Base-by-base conservation (phyloP, 2,797 vertebrate genomes). In the Neomorphus geoffroyi region DNA sequence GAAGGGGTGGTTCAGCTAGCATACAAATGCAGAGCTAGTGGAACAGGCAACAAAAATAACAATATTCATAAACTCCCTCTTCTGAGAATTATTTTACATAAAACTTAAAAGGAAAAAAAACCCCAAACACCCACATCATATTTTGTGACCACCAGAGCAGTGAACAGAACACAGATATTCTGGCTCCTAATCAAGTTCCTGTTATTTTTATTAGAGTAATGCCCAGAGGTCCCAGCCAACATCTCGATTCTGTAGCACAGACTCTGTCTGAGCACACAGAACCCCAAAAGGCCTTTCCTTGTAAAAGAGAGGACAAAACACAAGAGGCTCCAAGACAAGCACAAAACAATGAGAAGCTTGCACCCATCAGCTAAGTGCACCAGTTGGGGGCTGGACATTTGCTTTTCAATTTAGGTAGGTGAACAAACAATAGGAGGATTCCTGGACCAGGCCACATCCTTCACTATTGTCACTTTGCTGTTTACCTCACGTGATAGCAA, bases 81-180 rank as follows among this genome's bases (percentile, higher is more conserved):
- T 84, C 46, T 77, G 46, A 93, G 43, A 81, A 39, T 39, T 88
- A 37, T 84, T 93, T 72, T 65, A 80, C 33, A 30, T 30, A 69
- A 83, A 93, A 84, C 27, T 67, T 83, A n/a, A 86, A 91, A 46
- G 11, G 5, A 72, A 61, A 57, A 80, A 84, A 56, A 45, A 13
- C 4, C 16, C 28, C 54, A 32, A 71, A 77, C 77, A 85, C 43
- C 66, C 78, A 45, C 56, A 88, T 57, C 43, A 69, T 32, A 27
- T 61, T 83, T 58, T 85, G 70, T 80, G 93, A 84, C 92, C 92
- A 89, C 92, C 87, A 79, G 54, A 88, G 89, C 73, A 90, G 81
- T 4, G 74, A 92, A 94, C 83, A 93, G 48, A 94, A 92, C 89
- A 50, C 92, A 94, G 88, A 95, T 74, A 58, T 65, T 75, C 88